Percentiles rank a stretch among this genome's conserved stretches.
phyloP scores from a whole-genome alignment of 1,140 invertebrate genomes.

The Platyscapa corneri region DNA sequence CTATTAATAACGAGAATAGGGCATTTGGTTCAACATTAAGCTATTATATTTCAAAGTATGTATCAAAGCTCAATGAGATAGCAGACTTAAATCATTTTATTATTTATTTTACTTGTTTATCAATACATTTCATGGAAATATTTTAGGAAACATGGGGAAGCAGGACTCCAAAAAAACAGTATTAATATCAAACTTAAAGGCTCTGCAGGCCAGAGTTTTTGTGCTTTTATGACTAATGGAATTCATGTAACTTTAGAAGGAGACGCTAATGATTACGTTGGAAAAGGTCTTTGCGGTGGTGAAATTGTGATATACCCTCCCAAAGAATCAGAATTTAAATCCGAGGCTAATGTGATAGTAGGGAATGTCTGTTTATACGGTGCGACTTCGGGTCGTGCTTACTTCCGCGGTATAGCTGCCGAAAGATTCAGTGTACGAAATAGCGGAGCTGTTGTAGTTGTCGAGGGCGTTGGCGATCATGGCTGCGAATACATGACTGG shows the following conservation, averaged over 20 bases:
- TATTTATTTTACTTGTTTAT: neutral
- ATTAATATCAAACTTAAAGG: conserved; percentile 92
- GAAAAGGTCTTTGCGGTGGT: conserved; percentile 94
- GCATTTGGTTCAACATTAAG: conserved; percentile 95
- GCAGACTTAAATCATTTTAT: neutral
- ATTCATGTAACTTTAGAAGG: conserved; percentile 94
- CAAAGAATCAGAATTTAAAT: conserved; percentile 87
- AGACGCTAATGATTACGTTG: conserved; percentile 99
- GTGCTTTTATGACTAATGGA: conserved; percentile 96
- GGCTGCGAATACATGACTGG: conserved; percentile 99
- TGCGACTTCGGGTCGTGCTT: conserved; percentile 94
- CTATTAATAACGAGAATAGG: conserved; percentile 93
- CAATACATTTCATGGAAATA: neutral
- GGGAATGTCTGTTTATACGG: conserved; percentile 99
- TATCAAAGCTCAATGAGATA: conserved; percentile 32
- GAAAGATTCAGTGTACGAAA: conserved; percentile 99
- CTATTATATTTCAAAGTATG: conserved; percentile 94
- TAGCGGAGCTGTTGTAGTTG: conserved; percentile 94
- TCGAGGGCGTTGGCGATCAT: conserved; percentile 97
- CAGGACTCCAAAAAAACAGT: conserved; percentile 88
- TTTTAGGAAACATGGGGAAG: conserved; percentile 89
- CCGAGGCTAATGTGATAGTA: conserved; percentile 96
- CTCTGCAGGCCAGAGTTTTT: conserved; percentile 99
- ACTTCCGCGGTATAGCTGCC: conserved; percentile 96
- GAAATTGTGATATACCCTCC: conserved; percentile 96